phyloP scores from a whole-genome alignment of 2,113 vertebrate genomes.

The Ciconia maguari region DNA sequence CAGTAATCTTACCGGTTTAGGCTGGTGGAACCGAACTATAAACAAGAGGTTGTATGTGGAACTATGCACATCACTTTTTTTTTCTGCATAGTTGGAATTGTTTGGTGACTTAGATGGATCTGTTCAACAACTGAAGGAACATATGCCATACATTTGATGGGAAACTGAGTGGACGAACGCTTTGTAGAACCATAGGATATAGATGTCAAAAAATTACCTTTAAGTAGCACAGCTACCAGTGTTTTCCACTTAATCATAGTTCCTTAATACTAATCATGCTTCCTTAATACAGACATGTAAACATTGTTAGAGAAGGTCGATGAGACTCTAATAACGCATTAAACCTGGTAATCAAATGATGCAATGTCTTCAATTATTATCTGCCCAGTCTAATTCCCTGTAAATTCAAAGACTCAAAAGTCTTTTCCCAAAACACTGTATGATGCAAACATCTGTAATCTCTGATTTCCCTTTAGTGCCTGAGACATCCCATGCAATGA shows the following conservation, averaged over 20 bases:
- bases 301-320: neutral
- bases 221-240: neutral
- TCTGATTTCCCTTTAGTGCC: neutral
- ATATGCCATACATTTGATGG: neutral
- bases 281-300: neutral
- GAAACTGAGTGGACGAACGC: neutral
- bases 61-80: neutral
- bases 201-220: neutral
- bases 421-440: neutral
- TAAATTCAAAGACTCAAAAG: neutral
- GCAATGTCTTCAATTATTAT: neutral
- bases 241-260: neutral
- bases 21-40: neutral
- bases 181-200: neutral
- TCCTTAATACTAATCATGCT: neutral
- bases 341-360: neutral
- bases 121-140: neutral
- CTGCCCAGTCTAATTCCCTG: neutral
- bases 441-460: neutral
- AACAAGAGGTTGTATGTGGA: neutral
- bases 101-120: neutral
- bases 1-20: neutral
- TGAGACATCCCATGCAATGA: neutral
- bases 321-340: neutral
- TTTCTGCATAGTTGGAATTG: neutral